These are phyloP conservation scores for Eupithecia subumbrata DNA, from an alignment of 2,888 invertebrate genomes.

Conservation along the genomic window DNA sequence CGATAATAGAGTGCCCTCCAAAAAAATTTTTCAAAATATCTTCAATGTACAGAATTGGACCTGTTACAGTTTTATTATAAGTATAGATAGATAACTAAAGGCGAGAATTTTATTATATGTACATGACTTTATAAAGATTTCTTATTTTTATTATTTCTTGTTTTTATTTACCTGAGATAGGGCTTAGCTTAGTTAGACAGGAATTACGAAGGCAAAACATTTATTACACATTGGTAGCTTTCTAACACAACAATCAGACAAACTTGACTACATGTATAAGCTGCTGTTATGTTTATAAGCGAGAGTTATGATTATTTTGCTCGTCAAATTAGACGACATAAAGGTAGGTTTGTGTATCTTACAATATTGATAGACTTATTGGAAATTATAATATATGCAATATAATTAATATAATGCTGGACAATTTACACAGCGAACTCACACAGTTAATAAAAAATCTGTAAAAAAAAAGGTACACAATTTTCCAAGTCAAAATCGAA, in stretches of 20 bases:
- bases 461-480: too few species aligned
- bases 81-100: too few species aligned
- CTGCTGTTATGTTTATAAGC: background rate
- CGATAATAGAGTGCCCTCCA: too few species aligned
- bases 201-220: background rate
- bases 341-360: background rate
- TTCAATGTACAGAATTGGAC: too few species aligned
- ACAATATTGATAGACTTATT: background rate
- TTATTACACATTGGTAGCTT: slow-evolving; percentile 25
- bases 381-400: background rate
- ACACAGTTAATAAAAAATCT: background rate
- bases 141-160: background rate
- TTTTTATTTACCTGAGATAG: background rate
- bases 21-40: too few species aligned
- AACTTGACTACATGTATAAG: slow-evolving; percentile 10
- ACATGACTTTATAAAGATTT: background rate
- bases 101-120: too few species aligned
- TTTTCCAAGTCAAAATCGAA: background rate
- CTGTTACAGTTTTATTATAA: too few species aligned
- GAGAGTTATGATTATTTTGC: background rate
- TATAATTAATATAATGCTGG: background rate
- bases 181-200: background rate
- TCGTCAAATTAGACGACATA: background rate
- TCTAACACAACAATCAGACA: slow-evolving; percentile 39
- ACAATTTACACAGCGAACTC: background rate